Percentiles rank a stretch among this genome's conserved stretches.
Evolutionary conservation across 2,113 vertebrate genomes (phyloP).

Genomic region (Rafetus swinhoei): DNA sequence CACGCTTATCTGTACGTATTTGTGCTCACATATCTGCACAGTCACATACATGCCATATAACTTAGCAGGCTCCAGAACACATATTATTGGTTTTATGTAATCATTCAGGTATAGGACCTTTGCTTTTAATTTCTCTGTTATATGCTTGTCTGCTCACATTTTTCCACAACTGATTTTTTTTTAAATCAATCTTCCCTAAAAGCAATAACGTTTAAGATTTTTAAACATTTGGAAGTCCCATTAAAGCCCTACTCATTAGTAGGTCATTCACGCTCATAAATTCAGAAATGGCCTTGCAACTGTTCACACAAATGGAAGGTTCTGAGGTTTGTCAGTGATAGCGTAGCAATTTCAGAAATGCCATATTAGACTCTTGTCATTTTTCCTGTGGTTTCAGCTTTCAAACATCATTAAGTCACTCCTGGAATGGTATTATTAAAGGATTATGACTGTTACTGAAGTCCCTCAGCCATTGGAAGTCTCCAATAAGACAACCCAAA

Average conservation of each 20-base stretch:
- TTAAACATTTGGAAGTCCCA: rapidly evolving
- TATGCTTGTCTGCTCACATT: background rate
- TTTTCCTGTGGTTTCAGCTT: background rate
- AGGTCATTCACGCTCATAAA: rapidly evolving
- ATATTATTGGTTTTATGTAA: background rate
- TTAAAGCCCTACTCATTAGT: background rate
- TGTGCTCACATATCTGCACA: background rate
- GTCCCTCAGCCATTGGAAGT: rapidly evolving
- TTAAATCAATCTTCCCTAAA: background rate
- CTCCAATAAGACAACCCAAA: background rate
- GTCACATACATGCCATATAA: background rate
- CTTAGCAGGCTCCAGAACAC: background rate
- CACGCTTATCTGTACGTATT: background rate
- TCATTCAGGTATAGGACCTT: background rate
- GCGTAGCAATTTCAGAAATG: background rate
- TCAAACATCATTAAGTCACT: background rate
- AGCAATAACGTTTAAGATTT: rapidly evolving
- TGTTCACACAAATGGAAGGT: background rate
- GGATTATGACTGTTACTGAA: rapidly evolving
- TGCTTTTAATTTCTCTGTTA: background rate
- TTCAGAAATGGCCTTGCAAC: rapidly evolving
- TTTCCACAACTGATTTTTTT: background rate
- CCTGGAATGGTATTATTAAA: background rate
- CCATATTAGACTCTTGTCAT: background rate
- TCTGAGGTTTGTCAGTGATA: background rate